Evolutionary conservation across 2,797 vertebrate genomes (phyloP).

Genomic region (Huso huso): DNA sequence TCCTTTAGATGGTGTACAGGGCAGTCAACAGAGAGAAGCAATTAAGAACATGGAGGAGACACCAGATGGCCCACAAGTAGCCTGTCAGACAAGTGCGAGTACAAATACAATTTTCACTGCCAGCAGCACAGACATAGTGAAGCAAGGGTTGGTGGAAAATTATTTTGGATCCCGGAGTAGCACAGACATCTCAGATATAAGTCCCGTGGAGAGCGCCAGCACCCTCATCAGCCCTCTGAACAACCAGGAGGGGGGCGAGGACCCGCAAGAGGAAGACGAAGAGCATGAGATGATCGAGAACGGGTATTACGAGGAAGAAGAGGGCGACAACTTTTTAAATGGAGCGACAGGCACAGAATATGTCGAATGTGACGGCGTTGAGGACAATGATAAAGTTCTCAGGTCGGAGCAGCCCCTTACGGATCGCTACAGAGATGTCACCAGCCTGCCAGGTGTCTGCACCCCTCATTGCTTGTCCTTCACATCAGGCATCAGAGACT

Average conservation of each 20-base stretch:
- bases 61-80: slow-evolving; percentile 52
- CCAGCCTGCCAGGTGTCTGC: slow-evolving; percentile 55
- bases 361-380: slow-evolving; percentile 35
- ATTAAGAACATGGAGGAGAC: slow-evolving; percentile 37
- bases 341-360: slow-evolving; percentile 54
- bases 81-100: slow-evolving; percentile 54
- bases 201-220: slow-evolving; percentile 61
- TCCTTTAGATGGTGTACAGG: slow-evolving; percentile 24
- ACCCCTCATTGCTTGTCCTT: slow-evolving; percentile 64
- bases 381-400: slow-evolving; percentile 39
- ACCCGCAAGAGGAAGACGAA: slow-evolving; percentile 58
- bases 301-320: slow-evolving; percentile 87
- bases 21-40: slow-evolving; percentile 14
- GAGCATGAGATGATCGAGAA: slow-evolving; percentile 92
- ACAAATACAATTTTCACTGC: slow-evolving; percentile 54
- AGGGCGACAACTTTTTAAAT: slow-evolving; percentile 61
- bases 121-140: slow-evolving; percentile 84
- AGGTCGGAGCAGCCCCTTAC: slow-evolving; percentile 50
- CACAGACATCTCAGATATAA: slow-evolving; percentile 74
- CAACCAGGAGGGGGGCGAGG: slow-evolving; percentile 38
- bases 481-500: slow-evolving; percentile 54
- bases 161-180: slow-evolving; percentile 86
- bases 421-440: slow-evolving; percentile 57
- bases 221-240: slow-evolving; percentile 56
- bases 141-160: slow-evolving; percentile 90